Conservation (phyloP, 2,888 invertebrate species). For the Amphipoea oculea region DNA sequence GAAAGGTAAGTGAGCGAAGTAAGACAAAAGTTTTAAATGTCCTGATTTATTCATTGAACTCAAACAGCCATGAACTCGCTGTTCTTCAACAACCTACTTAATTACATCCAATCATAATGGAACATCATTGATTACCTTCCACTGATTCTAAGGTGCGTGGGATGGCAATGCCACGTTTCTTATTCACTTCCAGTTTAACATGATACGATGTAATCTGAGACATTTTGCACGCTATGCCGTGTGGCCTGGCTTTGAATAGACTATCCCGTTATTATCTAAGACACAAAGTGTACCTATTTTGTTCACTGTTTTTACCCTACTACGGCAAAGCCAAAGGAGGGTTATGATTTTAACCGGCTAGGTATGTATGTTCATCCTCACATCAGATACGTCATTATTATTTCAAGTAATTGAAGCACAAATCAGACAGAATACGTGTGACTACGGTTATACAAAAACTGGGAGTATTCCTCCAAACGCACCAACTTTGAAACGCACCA, state of each 20-base stretch:
- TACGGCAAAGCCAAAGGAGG: not conserved
- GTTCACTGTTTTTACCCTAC: not conserved
- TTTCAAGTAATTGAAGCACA: too few species aligned
- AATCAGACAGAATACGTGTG: too few species aligned
- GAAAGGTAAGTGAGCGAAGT: not conserved
- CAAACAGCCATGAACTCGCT: constrained; percentile 29
- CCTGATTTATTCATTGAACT: constrained; percentile 23
- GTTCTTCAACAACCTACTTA: constrained; percentile 13
- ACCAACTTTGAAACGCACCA: too few species aligned
- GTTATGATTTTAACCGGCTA: not conserved
- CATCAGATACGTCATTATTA: too few species aligned
- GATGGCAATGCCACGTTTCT: constrained; percentile 35
- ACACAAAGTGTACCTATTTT: not conserved
- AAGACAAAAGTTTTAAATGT: not conserved
- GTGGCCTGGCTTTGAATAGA: not conserved
- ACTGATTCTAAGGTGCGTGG: constrained; percentile 40
- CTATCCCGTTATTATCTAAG: constrained; percentile 8
- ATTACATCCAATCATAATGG: constrained; percentile 45
- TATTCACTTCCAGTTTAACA: constrained; percentile 28
- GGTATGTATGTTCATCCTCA: not conserved
- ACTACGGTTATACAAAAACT: too few species aligned
- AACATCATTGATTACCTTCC: constrained; percentile 46
- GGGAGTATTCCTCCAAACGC: too few species aligned
- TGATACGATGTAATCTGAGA: constrained; percentile 28
- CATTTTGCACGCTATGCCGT: constrained; percentile 37